Percentiles rank a stretch among this genome's conserved stretches.
Evolutionary conservation across 2,797 vertebrate genomes (phyloP).

Genomic region (Arnoldichthys spilopterus): DNA sequence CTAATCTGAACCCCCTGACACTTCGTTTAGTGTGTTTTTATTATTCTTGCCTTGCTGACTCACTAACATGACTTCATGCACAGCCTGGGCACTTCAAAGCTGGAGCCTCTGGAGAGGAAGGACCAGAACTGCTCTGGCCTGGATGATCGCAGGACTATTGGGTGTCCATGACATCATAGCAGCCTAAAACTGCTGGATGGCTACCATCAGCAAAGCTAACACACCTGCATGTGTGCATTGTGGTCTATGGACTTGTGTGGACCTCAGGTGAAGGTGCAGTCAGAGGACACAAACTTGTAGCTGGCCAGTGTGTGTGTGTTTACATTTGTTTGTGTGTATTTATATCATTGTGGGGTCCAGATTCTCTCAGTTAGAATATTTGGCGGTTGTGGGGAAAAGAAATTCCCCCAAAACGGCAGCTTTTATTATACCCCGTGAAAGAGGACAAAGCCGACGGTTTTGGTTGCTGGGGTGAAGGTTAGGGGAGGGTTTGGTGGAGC

Average conservation of each 20-base stretch:
- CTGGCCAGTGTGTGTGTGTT: background rate
- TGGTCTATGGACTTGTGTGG: conserved; percentile 19
- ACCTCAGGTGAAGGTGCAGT: conserved; percentile 18
- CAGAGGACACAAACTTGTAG: conserved; percentile 8
- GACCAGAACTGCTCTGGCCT: conserved; percentile 6
- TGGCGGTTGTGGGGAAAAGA: background rate
- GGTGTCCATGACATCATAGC: conserved; percentile 74
- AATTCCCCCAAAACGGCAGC: background rate
- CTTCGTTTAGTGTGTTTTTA: background rate
- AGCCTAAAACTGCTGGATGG: conserved; percentile 55
- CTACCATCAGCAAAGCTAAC: conserved; percentile 74
- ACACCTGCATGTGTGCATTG: conserved; percentile 68
- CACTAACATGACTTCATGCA: conserved; percentile 40
- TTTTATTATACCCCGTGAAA: background rate
- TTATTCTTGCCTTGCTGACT: conserved; percentile 43
- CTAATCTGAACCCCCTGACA: background rate
- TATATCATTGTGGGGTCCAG: background rate
- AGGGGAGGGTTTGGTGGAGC: no score
- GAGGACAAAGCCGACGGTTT: no score
- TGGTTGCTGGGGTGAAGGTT: no score
- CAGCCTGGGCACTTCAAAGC: conserved; percentile 36
- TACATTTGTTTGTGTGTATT: background rate
- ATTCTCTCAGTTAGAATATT: background rate
- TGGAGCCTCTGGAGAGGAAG: conserved; percentile 34
- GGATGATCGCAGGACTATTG: conserved; percentile 59